Evolutionary conservation across 2,113 vertebrate species (phyloP).

Genomic region (Taxidea taxus): DNA sequence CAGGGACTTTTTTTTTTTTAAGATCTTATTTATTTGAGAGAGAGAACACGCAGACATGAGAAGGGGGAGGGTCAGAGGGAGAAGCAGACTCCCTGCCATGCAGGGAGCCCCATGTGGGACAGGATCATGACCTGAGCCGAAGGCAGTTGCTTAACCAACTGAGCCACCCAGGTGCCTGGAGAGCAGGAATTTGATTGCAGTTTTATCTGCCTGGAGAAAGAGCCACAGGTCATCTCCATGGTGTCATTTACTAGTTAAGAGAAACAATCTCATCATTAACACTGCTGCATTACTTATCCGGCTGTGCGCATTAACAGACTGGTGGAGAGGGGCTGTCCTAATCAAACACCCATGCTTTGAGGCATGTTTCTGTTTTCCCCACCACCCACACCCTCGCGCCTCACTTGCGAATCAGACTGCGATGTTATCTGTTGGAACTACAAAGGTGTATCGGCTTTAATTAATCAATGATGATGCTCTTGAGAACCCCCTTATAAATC

Average conservation of each 20-base stretch:
- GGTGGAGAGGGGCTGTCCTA: slow-evolving; percentile 37
- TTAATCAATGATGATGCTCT: slow-evolving; percentile 56
- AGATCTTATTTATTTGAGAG: too few relatives aligned
- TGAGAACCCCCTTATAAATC: slow-evolving; percentile 42
- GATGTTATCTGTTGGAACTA: slow-evolving; percentile 35
- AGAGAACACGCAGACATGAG: too few relatives aligned
- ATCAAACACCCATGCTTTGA: slow-evolving; percentile 39
- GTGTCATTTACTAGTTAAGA: slow-evolving; percentile 22
- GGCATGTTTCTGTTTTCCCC: background rate
- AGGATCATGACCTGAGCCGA: too few relatives aligned
- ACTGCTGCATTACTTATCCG: slow-evolving; percentile 15
- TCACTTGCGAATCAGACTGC: background rate
- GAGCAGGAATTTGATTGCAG: background rate
- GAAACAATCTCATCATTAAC: slow-evolving; percentile 30
- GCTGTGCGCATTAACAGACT: background rate
- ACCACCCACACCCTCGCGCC: background rate
- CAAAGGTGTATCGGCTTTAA: slow-evolving; percentile 59
- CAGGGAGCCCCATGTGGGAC: too few relatives aligned
- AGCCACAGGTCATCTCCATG: background rate
- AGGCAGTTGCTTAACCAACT: too few relatives aligned
- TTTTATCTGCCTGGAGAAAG: background rate
- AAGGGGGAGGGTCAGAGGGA: too few relatives aligned
- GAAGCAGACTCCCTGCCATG: too few relatives aligned
- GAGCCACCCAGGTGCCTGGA: too few relatives aligned
- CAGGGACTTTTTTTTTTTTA: background rate